These are phyloP conservation scores for Brachyptera risi DNA, from an alignment of 2,888 invertebrate genomes.

Conservation along the genomic window DNA sequence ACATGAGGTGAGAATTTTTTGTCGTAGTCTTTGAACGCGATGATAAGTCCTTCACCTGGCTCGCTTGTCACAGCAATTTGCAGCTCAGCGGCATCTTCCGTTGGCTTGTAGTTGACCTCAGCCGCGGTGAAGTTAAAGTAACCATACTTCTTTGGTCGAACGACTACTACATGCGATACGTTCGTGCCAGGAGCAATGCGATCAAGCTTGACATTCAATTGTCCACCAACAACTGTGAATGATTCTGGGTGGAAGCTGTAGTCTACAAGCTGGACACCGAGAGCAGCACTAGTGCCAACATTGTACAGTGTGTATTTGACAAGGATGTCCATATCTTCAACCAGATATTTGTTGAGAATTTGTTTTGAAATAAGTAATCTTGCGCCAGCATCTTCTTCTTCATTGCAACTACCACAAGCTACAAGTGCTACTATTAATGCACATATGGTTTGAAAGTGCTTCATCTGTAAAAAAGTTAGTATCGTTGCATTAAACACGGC, in stretches of 20 bases:
- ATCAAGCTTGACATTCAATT: constrained; percentile 75
- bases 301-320: constrained; percentile 94
- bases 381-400: constrained; percentile 71
- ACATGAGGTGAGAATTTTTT: constrained; percentile 96
- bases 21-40: constrained; percentile 88
- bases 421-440: constrained; percentile 48
- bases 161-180: constrained; percentile 88
- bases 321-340: constrained; percentile 93
- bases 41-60: constrained; percentile 94
- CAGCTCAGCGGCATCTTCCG: constrained; percentile 74
- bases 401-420: constrained; percentile 51
- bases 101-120: constrained; percentile 80
- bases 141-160: constrained; percentile 84
- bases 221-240: constrained; percentile 86
- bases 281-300: constrained; percentile 86
- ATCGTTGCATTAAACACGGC: too few relatives aligned
- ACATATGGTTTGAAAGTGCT: constrained; percentile 34
- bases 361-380: constrained; percentile 87
- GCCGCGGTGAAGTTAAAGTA: constrained; percentile 97
- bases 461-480: not conserved
- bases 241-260: constrained; percentile 88
- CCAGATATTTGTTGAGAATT: constrained; percentile 91
- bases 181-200: constrained; percentile 91
- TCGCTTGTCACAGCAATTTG: constrained; percentile 75
- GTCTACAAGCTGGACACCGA: constrained; percentile 84